Evolutionary conservation across 92 coral and sea anemone genomes (phyloP).

Genomic region (Porites lobata): DNA sequence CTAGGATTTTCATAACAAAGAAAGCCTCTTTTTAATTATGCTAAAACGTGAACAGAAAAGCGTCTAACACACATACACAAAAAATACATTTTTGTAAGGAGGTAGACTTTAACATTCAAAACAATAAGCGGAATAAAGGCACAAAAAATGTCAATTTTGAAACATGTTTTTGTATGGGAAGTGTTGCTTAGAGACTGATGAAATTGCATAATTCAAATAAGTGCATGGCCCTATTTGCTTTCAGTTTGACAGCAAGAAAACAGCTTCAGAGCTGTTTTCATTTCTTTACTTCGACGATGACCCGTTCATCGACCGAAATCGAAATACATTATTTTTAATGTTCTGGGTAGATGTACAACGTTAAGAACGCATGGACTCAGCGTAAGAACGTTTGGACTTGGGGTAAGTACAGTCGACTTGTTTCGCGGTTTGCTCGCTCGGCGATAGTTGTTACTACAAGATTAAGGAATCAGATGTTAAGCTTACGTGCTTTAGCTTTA

Average conservation of each 20-base stretch:
- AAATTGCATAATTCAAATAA: background rate
- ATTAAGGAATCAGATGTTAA: too few relatives aligned
- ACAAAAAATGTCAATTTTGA: background rate
- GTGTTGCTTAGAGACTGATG: slow-evolving; percentile 27
- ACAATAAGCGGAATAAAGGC: background rate
- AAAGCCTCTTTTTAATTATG: background rate
- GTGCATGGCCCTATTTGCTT: background rate
- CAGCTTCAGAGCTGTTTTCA: background rate
- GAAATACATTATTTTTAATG: background rate
- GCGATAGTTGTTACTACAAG: too few relatives aligned
- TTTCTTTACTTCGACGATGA: background rate
- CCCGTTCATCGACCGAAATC: background rate
- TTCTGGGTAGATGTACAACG: slow-evolving; percentile 3
- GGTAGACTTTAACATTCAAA: too few relatives aligned
- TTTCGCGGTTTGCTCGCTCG: too few relatives aligned
- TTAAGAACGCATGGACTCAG: slow-evolving; percentile 16
- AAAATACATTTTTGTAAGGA: too few relatives aligned
- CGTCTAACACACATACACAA: too few relatives aligned
- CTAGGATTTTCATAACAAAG: background rate
- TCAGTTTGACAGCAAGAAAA: background rate
- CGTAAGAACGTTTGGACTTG: slow-evolving; percentile 28
- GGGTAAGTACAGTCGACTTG: slow-evolving; percentile 22
- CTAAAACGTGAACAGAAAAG: background rate
- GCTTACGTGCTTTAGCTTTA: too few relatives aligned
- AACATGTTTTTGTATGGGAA: slow-evolving; percentile 8